phyloP scores from a whole-genome alignment of 2,797 vertebrate species.

The Hirundo rustica region DNA sequence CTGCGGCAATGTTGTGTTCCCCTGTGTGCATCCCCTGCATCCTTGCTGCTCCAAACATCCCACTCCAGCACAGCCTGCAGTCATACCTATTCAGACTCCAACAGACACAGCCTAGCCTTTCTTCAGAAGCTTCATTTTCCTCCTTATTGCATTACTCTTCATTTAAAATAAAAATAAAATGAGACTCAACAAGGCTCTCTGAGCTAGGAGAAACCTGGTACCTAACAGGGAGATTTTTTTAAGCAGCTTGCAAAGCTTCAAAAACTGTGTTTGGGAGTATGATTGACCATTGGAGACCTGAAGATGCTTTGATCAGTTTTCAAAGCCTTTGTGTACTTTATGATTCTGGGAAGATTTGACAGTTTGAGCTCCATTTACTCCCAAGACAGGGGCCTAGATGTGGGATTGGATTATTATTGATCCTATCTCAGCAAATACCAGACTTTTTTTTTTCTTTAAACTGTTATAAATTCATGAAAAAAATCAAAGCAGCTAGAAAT shows the following conservation, averaged over 20 bases:
- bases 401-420: conserved; percentile 50
- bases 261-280: neutral
- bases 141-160: neutral
- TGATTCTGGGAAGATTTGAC: conserved; percentile 39
- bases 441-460: conserved; percentile 22
- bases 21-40: neutral
- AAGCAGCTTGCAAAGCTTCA: neutral
- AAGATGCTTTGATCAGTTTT: conserved; percentile 54
- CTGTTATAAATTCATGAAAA: conserved; percentile 25
- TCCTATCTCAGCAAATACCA: conserved; percentile 34
- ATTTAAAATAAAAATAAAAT: neutral
- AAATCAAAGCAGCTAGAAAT: conserved; percentile 42
- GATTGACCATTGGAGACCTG: neutral
- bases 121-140: neutral
- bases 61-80: neutral
- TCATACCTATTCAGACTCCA: neutral
- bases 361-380: conserved; percentile 28
- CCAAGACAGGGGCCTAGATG: conserved; percentile 21
- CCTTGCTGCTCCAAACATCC: neutral
- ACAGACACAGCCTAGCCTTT: neutral
- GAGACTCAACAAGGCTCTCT: neutral
- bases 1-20: neutral
- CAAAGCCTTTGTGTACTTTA: conserved; percentile 35
- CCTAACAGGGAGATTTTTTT: neutral
- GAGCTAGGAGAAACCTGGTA: neutral